Conservation (phyloP, 2,797 vertebrate species). For the Atherinosoma microstoma region DNA sequence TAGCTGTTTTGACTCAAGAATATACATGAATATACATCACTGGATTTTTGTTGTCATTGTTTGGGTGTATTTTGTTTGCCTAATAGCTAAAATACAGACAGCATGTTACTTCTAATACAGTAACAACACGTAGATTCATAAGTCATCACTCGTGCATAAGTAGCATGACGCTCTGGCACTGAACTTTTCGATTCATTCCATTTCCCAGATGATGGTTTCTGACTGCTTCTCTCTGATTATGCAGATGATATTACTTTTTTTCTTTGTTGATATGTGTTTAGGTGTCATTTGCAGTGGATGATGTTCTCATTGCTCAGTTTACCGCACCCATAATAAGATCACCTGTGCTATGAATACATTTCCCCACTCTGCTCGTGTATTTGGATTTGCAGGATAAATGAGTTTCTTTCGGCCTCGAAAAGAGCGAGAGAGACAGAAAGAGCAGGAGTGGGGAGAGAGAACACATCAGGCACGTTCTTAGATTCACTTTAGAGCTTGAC, state of each 20-base stretch:
- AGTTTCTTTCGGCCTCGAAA: conserved; percentile 79
- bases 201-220: conserved; percentile 58
- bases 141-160: conserved; percentile 50
- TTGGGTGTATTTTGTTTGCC: conserved; percentile 35
- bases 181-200: conserved; percentile 74
- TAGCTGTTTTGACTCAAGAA: conserved; percentile 6
- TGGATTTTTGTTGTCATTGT: conserved; percentile 13
- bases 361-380: conserved; percentile 78
- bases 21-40: conserved; percentile 15
- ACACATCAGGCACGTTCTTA: conserved; percentile 84
- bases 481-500: conserved; percentile 83
- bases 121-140: conserved; percentile 62
- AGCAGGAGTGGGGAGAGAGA: conserved; percentile 64
- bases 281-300: conserved; percentile 76
- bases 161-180: conserved; percentile 55
- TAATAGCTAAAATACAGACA: conserved; percentile 51
- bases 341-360: conserved; percentile 84
- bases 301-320: conserved; percentile 82
- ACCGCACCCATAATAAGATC: conserved; percentile 81
- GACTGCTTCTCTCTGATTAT: conserved; percentile 73
- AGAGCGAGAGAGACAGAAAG: conserved; percentile 65
- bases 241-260: conserved; percentile 76
- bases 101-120: conserved; percentile 43
- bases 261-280: conserved; percentile 74
- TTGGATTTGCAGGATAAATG: conserved; percentile 86